phyloP scores from a whole-genome alignment of 2,797 vertebrate species.

The Schizothorax lantsangensis region DNA sequence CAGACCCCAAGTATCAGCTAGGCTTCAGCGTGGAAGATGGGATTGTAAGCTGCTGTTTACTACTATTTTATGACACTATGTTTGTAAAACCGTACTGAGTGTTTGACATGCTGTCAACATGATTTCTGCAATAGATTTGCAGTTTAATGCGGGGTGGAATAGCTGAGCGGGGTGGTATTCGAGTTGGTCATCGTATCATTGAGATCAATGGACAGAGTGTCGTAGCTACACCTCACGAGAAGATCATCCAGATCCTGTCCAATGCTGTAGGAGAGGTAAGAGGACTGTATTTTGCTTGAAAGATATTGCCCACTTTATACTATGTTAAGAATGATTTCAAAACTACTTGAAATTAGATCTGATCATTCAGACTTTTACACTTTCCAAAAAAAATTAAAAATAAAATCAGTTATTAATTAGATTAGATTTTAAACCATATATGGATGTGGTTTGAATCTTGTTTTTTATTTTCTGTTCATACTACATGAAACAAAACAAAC shows the following conservation, averaged over 20 bases:
- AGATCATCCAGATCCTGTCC: constrained; percentile 91
- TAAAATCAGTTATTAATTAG: no score
- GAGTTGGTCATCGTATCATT: constrained; percentile 96
- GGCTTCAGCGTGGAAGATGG: constrained; percentile 97
- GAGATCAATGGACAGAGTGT: constrained; percentile 98
- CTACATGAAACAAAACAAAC: no score
- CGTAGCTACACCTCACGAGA: constrained; percentile 90
- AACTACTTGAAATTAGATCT: not conserved
- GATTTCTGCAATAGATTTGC: constrained; percentile 84
- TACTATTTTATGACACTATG: not conserved
- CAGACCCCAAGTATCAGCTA: constrained; percentile 89
- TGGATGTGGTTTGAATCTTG: not conserved
- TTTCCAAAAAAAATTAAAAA: no score
- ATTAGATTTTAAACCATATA: not conserved
- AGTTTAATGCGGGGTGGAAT: constrained; percentile 96
- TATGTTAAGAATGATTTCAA: not conserved
- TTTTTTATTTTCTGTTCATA: not conserved
- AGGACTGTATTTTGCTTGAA: not conserved
- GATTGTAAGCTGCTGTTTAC: constrained; percentile 81
- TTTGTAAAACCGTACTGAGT: not conserved
- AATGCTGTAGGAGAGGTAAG: constrained; percentile 89
- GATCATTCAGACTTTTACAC: not conserved
- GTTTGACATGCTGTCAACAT: not conserved
- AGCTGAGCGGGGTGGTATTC: constrained; percentile 91
- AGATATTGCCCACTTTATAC: not conserved